These are phyloP conservation scores for Micrastur ruficollis DNA, from an alignment of 2,797 vertebrate species.

Conservation along the genomic window DNA sequence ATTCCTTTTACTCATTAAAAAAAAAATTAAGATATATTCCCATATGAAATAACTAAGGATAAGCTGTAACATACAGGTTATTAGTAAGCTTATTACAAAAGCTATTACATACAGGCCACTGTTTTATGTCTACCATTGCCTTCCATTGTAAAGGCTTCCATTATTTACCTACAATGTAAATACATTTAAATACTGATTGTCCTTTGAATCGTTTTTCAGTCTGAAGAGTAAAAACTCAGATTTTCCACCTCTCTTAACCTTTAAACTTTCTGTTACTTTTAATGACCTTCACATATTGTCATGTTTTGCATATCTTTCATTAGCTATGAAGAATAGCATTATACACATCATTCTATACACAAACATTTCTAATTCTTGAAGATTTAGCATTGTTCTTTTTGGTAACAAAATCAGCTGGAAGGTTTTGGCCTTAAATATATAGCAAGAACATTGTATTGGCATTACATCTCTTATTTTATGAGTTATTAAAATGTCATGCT, in stretches of 20 bases:
- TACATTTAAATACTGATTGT: neutral
- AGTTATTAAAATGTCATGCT: neutral
- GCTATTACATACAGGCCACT: neutral
- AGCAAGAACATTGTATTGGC: neutral
- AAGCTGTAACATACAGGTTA: neutral
- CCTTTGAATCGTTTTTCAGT: neutral
- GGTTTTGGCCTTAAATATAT: neutral
- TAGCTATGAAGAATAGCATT: neutral
- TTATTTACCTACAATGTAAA: neutral
- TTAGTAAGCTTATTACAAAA: too few species aligned
- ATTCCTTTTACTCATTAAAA: neutral
- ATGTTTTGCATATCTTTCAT: neutral
- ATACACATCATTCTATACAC: neutral
- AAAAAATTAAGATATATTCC: neutral
- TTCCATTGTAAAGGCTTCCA: neutral
- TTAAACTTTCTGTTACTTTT: neutral
- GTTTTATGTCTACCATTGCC: conserved; percentile 13
- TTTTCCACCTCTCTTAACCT: neutral
- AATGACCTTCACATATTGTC: neutral
- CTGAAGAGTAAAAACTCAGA: neutral
- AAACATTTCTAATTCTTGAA: neutral
- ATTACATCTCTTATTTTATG: neutral
- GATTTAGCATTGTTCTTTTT: neutral
- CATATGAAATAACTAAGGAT: neutral
- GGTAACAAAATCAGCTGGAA: neutral